phyloP scores from a whole-genome alignment of 2,888 invertebrate species.

The Noctua comes region DNA sequence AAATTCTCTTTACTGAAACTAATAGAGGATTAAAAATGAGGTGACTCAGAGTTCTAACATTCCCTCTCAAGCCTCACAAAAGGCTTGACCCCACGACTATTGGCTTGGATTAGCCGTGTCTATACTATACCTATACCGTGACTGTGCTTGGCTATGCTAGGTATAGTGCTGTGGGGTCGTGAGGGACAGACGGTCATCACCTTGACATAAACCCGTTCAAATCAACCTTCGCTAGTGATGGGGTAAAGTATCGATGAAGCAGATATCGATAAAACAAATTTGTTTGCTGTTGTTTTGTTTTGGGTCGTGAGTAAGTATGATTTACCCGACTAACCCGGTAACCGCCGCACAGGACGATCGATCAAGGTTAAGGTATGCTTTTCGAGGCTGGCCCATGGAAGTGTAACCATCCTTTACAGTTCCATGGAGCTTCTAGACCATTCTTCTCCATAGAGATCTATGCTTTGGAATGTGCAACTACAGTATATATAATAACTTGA shows the following conservation, averaged over 20 bases:
- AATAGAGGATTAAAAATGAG: neutral
- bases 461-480: no score
- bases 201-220: constrained; percentile 66
- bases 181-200: constrained; percentile 57
- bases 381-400: neutral
- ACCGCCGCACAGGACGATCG: neutral
- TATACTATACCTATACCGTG: constrained; percentile 20
- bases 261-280: constrained; percentile 25
- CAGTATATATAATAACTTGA: no score
- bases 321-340: neutral
- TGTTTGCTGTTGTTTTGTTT: neutral
- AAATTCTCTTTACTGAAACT: neutral
- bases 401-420: neutral
- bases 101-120: constrained; percentile 34
- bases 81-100: constrained; percentile 44
- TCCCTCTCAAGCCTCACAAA: constrained; percentile 34
- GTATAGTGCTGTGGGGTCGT: constrained; percentile 50
- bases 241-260: constrained; percentile 30
- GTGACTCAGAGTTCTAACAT: neutral
- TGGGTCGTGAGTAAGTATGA: neutral
- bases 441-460: no score
- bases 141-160: neutral
- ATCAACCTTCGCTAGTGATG: constrained; percentile 62
- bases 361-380: neutral
- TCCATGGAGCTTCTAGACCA: no score